phyloP scores from a whole-genome alignment of 2,797 vertebrate species.

The Synanceia verrucosa region DNA sequence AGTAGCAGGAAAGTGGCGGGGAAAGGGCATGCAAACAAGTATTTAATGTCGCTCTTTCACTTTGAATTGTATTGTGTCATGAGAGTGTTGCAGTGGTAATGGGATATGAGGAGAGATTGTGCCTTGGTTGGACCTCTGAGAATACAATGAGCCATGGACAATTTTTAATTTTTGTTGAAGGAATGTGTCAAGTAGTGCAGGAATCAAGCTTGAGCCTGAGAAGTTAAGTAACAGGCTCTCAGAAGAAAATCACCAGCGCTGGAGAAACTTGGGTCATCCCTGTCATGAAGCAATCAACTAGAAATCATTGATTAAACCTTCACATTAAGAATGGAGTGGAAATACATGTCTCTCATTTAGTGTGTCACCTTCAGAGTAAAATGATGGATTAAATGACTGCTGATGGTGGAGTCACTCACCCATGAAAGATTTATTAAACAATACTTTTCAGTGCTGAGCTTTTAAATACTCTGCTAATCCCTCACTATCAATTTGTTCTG shows the following conservation, averaged over 20 bases:
- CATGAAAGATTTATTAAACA: conserved; percentile 2
- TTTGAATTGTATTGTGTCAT: conserved; percentile 9
- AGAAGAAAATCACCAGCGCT: neutral
- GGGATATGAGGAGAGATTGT: neutral
- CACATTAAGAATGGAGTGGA: neutral
- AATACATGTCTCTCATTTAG: neutral
- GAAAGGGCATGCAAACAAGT: conserved; percentile 6
- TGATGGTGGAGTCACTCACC: conserved; percentile 4
- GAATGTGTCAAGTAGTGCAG: conserved; percentile 1
- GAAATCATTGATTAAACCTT: conserved; percentile 9
- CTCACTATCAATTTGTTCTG: conserved; percentile 3
- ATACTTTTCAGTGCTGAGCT: neutral
- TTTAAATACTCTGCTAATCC: conserved; percentile 4
- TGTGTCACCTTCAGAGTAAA: neutral
- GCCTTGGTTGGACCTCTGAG: neutral
- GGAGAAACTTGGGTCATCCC: neutral
- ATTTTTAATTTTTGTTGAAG: neutral
- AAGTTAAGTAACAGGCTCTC: neutral
- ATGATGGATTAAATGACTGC: neutral
- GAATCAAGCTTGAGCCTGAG: neutral
- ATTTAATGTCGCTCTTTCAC: conserved; percentile 1
- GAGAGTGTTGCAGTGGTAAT: conserved; percentile 10
- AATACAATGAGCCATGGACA: neutral
- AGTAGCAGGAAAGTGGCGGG: neutral
- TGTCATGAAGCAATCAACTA: conserved; percentile 5